A percentile compares a stretch with the other conserved stretches of the same genome.
These are phyloP conservation scores for Apotomis turbidana DNA, from an alignment of 2,888 invertebrate species.

Conservation along the genomic window DNA sequence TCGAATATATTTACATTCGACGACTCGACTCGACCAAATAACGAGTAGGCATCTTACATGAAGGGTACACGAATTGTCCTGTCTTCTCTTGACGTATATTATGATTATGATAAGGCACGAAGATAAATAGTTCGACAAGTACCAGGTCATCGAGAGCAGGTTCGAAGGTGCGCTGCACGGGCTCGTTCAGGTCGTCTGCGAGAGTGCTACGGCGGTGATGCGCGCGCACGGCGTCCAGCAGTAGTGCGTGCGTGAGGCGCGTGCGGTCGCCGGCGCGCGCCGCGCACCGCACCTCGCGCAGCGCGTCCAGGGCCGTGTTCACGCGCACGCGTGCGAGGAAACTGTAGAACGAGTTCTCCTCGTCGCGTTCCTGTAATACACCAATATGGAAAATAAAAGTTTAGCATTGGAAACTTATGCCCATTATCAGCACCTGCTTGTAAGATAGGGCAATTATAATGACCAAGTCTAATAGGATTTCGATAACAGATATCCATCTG, in stretches of 20 bases:
- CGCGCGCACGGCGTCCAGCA: conserved; percentile 66
- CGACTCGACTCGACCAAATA: too few relatives aligned
- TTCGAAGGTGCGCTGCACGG: conserved; percentile 61
- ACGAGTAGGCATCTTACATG: too few relatives aligned
- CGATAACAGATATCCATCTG: too few relatives aligned
- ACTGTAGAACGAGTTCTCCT: conserved; percentile 64
- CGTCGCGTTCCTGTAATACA: conserved; percentile 52
- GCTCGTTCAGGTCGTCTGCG: conserved; percentile 45
- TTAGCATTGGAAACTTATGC: neutral
- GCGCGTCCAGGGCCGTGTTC: conserved; percentile 67
- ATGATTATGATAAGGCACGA: too few relatives aligned
- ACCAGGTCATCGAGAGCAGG: conserved; percentile 67
- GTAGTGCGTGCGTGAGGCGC: conserved; percentile 53
- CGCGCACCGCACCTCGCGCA: conserved; percentile 64
- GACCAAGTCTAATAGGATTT: too few relatives aligned
- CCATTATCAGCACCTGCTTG: too few relatives aligned
- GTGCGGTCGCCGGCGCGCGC: conserved; percentile 63
- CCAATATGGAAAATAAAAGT: neutral
- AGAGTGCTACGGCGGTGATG: conserved; percentile 57
- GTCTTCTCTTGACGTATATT: too few relatives aligned
- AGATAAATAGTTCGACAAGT: neutral
- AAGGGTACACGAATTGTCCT: too few relatives aligned
- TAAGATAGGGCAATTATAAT: too few relatives aligned
- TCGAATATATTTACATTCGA: too few relatives aligned
- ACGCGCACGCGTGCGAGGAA: conserved; percentile 69